Base-by-base conservation (phyloP, 2,113 vertebrate genomes). In the Onychostoma macrolepis region DNA sequence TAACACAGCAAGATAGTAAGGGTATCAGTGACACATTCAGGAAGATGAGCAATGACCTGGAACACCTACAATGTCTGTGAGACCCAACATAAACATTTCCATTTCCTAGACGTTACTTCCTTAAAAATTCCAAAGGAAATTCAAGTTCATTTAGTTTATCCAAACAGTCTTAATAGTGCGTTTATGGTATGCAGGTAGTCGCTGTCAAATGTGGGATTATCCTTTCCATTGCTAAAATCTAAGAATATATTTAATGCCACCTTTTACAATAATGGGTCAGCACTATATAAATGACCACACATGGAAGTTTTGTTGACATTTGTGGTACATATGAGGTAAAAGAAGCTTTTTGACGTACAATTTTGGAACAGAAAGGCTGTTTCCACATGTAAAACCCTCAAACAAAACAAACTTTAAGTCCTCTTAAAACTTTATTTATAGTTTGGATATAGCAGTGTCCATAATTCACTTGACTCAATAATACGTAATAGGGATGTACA, bases 51-150 rank as follows among this genome's bases (percentile, higher is more conserved):
- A 56, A 53, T 56, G 82, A 38, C 33, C 45, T 84, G 45, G 1
- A 84, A 56, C 17, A 41, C 41, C 12, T 12, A 84, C 36, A 24
- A 36, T 12, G 8, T 30, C 76, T 53, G 50, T 19, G 33, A 61
- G 38, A 77, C 36, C 38, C 36, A 56, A 33, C 48, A 78, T 56
- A 53, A 50, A 78, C 48, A 78, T 53, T 78, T 33, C 76, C 17
- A 5, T 53, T 56, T 78, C 26, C 48, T 78, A 33, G 76, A 78
- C 4, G 48, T 21, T 56, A 78, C 26, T 53, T 78, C 48, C 76
- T 56, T 33, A 78, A 78, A 78, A 56, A 33, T 56, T 56, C 76
- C 76, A 78, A 12, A 56, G 48, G 76, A 78, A 56, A 78, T 78
- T 33, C 76, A 33, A 78, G 48, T 78, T 78, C 28, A 45, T 78